Evolutionary conservation across 2,797 vertebrate species (phyloP).

Genomic region (Pseudochromis fuscus): DNA sequence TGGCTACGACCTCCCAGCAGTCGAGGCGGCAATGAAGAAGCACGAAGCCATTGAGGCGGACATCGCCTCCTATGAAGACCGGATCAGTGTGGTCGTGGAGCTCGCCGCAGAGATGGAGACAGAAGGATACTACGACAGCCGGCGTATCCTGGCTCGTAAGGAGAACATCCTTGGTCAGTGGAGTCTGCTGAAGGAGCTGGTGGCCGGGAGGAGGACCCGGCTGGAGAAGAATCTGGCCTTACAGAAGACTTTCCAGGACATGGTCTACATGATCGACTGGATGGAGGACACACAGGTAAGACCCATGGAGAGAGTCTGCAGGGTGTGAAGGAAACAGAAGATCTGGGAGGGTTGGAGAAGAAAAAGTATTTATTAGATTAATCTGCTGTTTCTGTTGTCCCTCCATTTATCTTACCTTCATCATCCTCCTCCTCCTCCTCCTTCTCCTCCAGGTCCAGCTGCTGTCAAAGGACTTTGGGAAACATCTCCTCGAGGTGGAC

Average conservation of each 20-base stretch:
- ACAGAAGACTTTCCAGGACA: conserved; percentile 97
- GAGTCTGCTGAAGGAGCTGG: conserved; percentile 91
- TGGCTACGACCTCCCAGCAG: conserved; percentile 94
- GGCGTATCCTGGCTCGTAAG: conserved; percentile 89
- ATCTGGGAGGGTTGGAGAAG: too few relatives aligned
- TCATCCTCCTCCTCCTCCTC: background rate
- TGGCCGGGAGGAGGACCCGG: conserved; percentile 87
- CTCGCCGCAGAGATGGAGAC: conserved; percentile 90
- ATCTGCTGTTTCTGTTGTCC: too few relatives aligned
- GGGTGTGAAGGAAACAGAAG: background rate
- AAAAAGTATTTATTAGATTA: too few relatives aligned
- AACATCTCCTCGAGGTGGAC: conserved; percentile 95
- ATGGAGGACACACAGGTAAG: conserved; percentile 98
- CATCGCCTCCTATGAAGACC: conserved; percentile 94
- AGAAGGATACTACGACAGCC: conserved; percentile 92
- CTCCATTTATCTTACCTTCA: background rate
- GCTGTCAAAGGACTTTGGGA: conserved; percentile 92
- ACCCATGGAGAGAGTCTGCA: too few relatives aligned
- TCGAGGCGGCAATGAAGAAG: conserved; percentile 98
- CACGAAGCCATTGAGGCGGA: conserved; percentile 97
- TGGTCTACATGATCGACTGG: conserved; percentile 99
- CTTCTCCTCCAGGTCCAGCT: conserved; percentile 85
- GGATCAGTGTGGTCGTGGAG: conserved; percentile 92
- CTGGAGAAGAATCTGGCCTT: conserved; percentile 93
- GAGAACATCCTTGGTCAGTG: conserved; percentile 95